Percentiles rank a stretch among this genome's conserved stretches.
Evolutionary conservation across 1,140 invertebrate species (phyloP).

Genomic region (Drosophila busckii): DNA sequence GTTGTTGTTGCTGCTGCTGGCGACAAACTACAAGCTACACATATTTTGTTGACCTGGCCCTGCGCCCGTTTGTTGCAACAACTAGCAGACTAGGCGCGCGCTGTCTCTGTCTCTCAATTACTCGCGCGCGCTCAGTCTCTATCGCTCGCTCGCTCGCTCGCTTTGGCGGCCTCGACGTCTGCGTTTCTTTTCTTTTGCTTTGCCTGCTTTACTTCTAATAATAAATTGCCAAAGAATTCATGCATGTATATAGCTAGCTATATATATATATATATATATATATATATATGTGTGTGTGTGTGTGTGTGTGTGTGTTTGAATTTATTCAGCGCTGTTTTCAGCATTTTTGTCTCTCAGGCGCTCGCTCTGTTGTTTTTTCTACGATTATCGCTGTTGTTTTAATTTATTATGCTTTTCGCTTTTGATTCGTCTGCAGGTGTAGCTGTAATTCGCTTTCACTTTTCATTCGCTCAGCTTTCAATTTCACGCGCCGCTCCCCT

Average conservation of each 20-base stretch:
- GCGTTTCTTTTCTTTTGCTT: too few relatives aligned
- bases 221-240: slow-evolving; percentile 72
- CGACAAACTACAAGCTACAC: too few relatives aligned
- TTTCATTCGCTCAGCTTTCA: slow-evolving; percentile 4
- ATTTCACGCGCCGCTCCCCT: not conserved
- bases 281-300: too few relatives aligned
- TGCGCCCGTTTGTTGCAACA: too few relatives aligned
- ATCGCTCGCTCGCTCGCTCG: not conserved
- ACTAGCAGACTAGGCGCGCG: too few relatives aligned
- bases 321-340: too few relatives aligned
- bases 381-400: slow-evolving; percentile 7
- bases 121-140: not conserved
- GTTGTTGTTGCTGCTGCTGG: too few relatives aligned
- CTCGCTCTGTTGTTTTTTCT: slow-evolving; percentile 8
- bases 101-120: not conserved
- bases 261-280: too few relatives aligned
- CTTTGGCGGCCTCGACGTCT: slow-evolving; percentile 44
- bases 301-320: too few relatives aligned
- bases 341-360: slow-evolving; percentile 6
- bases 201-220: slow-evolving; percentile 70
- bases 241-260: too few relatives aligned
- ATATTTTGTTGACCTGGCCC: too few relatives aligned
- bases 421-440: slow-evolving; percentile 11
- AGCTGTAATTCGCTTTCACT: slow-evolving; percentile 23
- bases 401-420: slow-evolving; percentile 45